Evolutionary conservation across 2,797 vertebrate species (phyloP).

Genomic region (Parauchenoglanis ngamensis): DNA sequence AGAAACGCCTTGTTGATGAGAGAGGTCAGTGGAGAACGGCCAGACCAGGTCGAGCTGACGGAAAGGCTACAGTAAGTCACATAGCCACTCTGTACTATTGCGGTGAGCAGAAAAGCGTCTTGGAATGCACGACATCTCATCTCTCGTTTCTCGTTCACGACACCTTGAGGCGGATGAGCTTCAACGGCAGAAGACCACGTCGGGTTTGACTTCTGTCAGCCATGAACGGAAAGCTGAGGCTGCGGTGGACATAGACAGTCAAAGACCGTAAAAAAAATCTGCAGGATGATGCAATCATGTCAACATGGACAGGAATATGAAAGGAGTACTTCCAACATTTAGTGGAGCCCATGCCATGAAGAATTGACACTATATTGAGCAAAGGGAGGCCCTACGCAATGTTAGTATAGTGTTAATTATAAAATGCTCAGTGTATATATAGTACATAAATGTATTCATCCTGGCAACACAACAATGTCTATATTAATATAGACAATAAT

Average conservation of each 20-base stretch:
- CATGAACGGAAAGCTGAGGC: background rate
- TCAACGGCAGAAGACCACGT: background rate
- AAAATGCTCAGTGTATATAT: too few relatives aligned
- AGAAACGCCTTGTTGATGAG: background rate
- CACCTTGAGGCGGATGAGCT: background rate
- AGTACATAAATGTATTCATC: background rate
- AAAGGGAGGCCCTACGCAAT: too few relatives aligned
- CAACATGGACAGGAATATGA: too few relatives aligned
- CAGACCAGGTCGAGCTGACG: background rate
- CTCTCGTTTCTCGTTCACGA: too few relatives aligned
- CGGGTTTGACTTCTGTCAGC: background rate
- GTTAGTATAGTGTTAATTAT: too few relatives aligned
- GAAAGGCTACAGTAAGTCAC: too few relatives aligned
- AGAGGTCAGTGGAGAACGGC: background rate
- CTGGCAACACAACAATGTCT: background rate
- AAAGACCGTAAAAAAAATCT: too few relatives aligned
- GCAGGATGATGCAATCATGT: too few relatives aligned
- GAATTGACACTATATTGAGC: too few relatives aligned
- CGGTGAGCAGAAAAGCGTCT: background rate
- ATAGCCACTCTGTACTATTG: background rate
- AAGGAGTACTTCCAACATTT: too few relatives aligned
- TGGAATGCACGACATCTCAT: background rate
- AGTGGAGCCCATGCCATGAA: too few relatives aligned
- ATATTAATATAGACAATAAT: background rate
- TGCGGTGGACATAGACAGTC: background rate